Evolutionary conservation across 2,888 invertebrate species (phyloP), one percentile per base, ranked within the genome.

Genomic region (Spatulosminthurus flaviceps): DNA sequence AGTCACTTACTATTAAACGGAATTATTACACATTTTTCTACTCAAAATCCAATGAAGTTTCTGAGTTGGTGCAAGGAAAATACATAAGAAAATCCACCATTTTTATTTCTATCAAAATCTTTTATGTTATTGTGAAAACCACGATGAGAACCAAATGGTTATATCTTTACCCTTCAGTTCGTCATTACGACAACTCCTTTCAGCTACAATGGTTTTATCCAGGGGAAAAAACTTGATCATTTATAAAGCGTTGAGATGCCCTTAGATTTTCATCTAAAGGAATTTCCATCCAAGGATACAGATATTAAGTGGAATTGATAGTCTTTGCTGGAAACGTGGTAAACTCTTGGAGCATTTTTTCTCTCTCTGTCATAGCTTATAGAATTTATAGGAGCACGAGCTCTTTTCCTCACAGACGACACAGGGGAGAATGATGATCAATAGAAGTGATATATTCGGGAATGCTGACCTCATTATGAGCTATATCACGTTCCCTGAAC

Each of bases 391-490:
- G 9, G 9, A 34, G 34, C 9, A 34, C 5, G 34, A 34, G 34
- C 34, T 34, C 51, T 51, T n/a, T n/a, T 51, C 16, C n/a, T 5
- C 16, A 9, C 51, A n/a, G n/a, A 51, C 51, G 51, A 51, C 51
- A 51, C 51, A 51, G 51, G 19, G n/a, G 51, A 13, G 51, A 51
- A 16, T 51, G n/a, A 51, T 51, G 51, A 51, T 51, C 51, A 51
- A 51, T 51, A 51, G 51, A 51, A 5, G 16, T 51, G 51, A 51
- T 51, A 51, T 51, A 51, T 51, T 51, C 51, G 51, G 51, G n/a
- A 51, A 51, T 19, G 51, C 16, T 51, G 51, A 51, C 51, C 51
- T 51, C 51, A 51, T 51, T 51, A 51, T 16, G 16, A 51, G 51
- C 51, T 19, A 51, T 51, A 51, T 51, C 51, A 51, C 51, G 51